A percentile compares a stretch with the other conserved stretches of the same genome.
Conservation (phyloP, 64 coral and sea anemone genomes). For the Pocillopora damicornis region DNA sequence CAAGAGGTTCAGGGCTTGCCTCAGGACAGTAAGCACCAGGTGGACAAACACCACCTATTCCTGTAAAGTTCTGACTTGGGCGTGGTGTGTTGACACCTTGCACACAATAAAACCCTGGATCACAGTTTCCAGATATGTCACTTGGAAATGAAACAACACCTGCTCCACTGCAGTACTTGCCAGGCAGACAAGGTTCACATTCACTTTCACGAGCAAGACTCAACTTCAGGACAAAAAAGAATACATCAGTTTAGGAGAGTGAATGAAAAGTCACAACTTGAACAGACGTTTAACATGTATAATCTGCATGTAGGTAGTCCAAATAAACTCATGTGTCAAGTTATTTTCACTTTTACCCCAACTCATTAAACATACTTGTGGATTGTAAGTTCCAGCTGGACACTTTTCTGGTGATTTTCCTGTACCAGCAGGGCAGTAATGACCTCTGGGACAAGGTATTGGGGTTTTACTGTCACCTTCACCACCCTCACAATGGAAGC, state of each 20-base stretch:
- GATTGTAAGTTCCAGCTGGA: constrained; percentile 79
- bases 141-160: constrained; percentile 76
- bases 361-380: constrained; percentile 51
- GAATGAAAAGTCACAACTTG: no score
- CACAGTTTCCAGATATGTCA: constrained; percentile 71
- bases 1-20: constrained; percentile 66
- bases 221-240: constrained; percentile 43
- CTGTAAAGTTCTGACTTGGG: constrained; percentile 79
- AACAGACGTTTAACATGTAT: no score
- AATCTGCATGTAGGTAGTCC: no score
- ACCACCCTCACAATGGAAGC: constrained; percentile 73
- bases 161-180: constrained; percentile 70
- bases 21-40: constrained; percentile 69
- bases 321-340: no score
- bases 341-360: no score
- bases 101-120: constrained; percentile 78
- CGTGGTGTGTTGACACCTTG: constrained; percentile 76
- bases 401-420: constrained; percentile 63
- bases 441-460: constrained; percentile 67
- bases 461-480: constrained; percentile 33
- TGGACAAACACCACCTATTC: constrained; percentile 87
- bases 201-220: constrained; percentile 51
- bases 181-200: constrained; percentile 67
- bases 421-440: constrained; percentile 80
- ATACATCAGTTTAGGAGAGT: no score